Conservation (phyloP, 2,888 invertebrate species). For the Penaeus monodon region DNA sequence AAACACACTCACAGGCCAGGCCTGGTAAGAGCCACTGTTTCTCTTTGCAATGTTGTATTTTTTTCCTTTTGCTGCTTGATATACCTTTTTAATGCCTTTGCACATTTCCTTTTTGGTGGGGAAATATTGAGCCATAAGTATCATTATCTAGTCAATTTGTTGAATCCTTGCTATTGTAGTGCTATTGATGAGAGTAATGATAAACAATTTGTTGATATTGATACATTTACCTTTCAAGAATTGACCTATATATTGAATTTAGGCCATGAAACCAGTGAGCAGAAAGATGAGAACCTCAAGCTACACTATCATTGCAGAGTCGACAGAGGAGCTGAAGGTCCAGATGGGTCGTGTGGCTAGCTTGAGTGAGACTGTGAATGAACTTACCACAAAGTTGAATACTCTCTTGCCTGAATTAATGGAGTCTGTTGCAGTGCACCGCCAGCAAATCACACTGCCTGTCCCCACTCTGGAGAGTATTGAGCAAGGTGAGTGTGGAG, state of each 20-base stretch:
- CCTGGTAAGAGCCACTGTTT: conserved; percentile 2
- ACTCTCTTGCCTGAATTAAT: conserved; percentile 18
- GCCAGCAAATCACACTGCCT: background rate
- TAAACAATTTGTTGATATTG: no score
- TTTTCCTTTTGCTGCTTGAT: no score
- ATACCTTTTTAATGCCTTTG: no score
- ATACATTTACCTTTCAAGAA: no score
- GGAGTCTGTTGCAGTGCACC: conserved; percentile 18
- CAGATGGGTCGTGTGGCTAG: conserved; percentile 37
- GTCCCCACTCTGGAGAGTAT: background rate
- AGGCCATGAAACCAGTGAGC: no score
- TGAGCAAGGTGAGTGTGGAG: conserved; percentile 9
- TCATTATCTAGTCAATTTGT: no score
- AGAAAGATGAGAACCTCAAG: no score
- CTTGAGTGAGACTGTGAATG: conserved; percentile 20
- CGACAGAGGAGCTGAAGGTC: conserved; percentile 20
- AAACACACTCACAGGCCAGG: conserved; percentile 12
- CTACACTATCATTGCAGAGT: conserved; percentile 8
- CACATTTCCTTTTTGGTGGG: background rate
- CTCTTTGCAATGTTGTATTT: no score
- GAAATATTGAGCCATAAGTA: background rate
- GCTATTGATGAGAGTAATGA: no score
- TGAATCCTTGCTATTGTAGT: no score
- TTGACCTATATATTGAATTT: no score
- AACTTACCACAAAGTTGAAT: conserved; percentile 15